Evolutionary conservation across 2,113 vertebrate genomes (phyloP), one percentile per base, ranked within the genome.

Genomic region (Regulus satrapa): DNA sequence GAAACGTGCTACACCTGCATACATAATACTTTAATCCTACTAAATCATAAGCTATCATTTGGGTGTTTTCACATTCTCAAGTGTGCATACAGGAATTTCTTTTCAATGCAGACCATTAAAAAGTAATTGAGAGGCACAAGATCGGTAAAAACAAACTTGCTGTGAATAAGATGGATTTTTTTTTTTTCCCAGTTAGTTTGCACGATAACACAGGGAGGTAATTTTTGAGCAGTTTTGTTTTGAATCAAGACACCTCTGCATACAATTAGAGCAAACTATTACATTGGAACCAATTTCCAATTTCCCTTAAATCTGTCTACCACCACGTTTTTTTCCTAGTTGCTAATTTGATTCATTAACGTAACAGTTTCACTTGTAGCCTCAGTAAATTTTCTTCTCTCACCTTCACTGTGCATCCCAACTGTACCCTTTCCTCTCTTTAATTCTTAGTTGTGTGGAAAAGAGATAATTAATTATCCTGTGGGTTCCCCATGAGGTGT

Each of bases 1-100:
- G 95, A 97, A 95, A 95, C 93, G 8, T 96, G 96, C 92, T 94
- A 88, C 84, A 97, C 97, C 95, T 97, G 97, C 95, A 96, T 97
- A 78, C 93, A 92, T 96, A 96, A 97, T 95, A 78, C 83, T 94
- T 96, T 93, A 95, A 95, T 95, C 93, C 95, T 90, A 87, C 84
- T 96, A 95, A 94, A 97, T 96, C 96, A 95, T 94, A 93, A 89
- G 88, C 94, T 96, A 94, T 96, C 95, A 95, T 96, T 95, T 97
- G 97, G 94, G 94, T 95, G 94, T 95, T 94, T 95, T 97, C 72
- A 68, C 88, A 91, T 82, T 75, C 93, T 94, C 93, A 97, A 96
- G 93, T 88, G 93, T 86, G 91, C 93, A 80, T 86, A 87, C 75
- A 95, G 69, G 86, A 89, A 96, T 97, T 96, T 91, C 92, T 95